Conservation (phyloP, 2,797 vertebrate genomes). For the Neomorphus geoffroyi region DNA sequence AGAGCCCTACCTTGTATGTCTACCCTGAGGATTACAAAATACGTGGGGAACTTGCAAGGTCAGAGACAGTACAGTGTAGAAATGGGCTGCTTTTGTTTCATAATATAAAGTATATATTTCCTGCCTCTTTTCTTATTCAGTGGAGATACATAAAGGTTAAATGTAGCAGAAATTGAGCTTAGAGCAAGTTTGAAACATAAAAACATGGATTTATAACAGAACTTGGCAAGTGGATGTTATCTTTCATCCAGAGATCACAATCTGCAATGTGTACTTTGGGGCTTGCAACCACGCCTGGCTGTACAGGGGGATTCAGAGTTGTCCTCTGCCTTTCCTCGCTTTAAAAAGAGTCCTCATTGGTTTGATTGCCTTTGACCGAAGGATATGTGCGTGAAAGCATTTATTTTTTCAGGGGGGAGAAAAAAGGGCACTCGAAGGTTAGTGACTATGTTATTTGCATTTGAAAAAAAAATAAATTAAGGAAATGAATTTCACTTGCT, state of each 20-base stretch:
- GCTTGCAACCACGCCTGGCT: neutral
- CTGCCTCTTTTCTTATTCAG: neutral
- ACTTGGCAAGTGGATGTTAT: constrained; percentile 16
- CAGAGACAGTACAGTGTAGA: neutral
- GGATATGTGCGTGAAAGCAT: neutral
- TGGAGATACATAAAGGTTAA: constrained; percentile 22
- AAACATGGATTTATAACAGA: constrained; percentile 8
- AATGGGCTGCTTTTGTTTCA: neutral
- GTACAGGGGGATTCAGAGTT: neutral
- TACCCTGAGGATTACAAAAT: neutral
- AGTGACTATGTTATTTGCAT: neutral
- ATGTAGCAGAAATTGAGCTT: constrained; percentile 30
- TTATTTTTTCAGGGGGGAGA: neutral
- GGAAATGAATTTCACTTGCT: neutral
- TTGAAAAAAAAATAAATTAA: neutral
- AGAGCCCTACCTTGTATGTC: neutral
- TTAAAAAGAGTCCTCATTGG: neutral
- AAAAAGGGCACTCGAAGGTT: neutral
- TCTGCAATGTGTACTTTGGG: neutral
- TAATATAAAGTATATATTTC: neutral
- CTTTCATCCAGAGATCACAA: constrained; percentile 48
- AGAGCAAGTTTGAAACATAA: constrained; percentile 24
- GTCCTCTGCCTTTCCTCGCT: neutral
- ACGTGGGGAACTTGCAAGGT: neutral
- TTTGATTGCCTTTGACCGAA: neutral